phyloP scores from a whole-genome alignment of 2,888 invertebrate species.

The Apotomis capreana region DNA sequence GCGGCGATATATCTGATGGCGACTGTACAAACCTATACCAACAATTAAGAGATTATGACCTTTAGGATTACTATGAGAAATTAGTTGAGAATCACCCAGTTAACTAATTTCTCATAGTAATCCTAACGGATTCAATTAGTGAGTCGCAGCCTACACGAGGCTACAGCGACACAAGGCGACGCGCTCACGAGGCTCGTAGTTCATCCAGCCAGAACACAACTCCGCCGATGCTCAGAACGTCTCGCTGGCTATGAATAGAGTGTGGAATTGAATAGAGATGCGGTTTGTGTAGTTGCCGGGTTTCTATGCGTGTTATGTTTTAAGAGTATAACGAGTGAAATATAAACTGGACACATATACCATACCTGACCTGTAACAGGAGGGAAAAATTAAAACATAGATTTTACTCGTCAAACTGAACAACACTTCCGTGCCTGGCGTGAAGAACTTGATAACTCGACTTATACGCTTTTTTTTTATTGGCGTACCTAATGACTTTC shows the following conservation, averaged over 20 bases:
- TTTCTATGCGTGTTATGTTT: background rate
- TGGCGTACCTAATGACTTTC: too few relatives aligned
- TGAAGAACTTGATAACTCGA: too few relatives aligned
- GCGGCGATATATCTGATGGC: too few relatives aligned
- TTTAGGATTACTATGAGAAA: background rate
- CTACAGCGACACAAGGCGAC: background rate
- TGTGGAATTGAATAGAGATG: background rate
- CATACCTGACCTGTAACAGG: too few relatives aligned
- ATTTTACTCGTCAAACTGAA: too few relatives aligned
- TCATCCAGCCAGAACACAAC: conserved; percentile 14
- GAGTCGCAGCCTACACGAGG: background rate
- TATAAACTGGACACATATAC: too few relatives aligned
- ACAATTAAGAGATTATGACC: background rate
- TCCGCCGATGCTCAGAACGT: conserved; percentile 1
- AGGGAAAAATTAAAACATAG: too few relatives aligned
- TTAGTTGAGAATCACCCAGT: too few relatives aligned
- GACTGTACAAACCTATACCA: too few relatives aligned
- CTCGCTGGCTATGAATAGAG: conserved; percentile 24
- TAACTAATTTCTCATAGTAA: background rate
- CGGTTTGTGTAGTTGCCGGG: background rate
- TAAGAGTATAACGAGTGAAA: background rate
- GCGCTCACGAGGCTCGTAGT: conserved; percentile 1
- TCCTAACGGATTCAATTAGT: conserved; percentile 15
- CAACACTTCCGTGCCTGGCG: too few relatives aligned
- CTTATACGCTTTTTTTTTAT: too few relatives aligned